phyloP scores from a whole-genome alignment of 2,888 invertebrate species.

The Galerucella calmariensis region DNA sequence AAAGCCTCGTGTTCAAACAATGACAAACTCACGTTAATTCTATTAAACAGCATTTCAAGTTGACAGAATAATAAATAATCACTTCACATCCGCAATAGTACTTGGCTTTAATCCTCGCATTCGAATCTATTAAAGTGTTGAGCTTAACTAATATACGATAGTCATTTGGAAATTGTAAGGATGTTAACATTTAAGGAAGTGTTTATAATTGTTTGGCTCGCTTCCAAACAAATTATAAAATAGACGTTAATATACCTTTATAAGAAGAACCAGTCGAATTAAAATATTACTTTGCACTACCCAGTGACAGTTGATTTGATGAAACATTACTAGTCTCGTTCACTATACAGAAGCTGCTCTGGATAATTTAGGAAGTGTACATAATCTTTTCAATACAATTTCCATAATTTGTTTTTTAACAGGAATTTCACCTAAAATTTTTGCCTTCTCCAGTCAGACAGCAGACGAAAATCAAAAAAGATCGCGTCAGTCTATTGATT shows the following conservation, averaged over 20 bases:
- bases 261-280: neutral
- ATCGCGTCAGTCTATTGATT: too few relatives aligned
- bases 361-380: neutral
- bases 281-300: neutral
- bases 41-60: constrained; percentile 25
- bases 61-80: constrained; percentile 32
- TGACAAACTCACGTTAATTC: constrained; percentile 24
- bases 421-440: too few relatives aligned
- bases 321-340: neutral
- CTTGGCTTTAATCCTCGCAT: constrained; percentile 4
- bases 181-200: constrained; percentile 8
- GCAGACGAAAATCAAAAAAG: too few relatives aligned
- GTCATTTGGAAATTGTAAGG: constrained; percentile 2
- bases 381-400: too few relatives aligned
- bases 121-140: constrained; percentile 11
- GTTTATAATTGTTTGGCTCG: constrained; percentile 15
- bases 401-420: too few relatives aligned
- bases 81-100: constrained; percentile 11
- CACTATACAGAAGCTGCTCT: neutral
- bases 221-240: neutral
- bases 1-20: constrained; percentile 7
- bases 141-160: constrained; percentile 25
- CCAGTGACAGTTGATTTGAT: neutral
- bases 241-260: neutral
- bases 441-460: too few relatives aligned